Conservation (phyloP, 2,888 invertebrate species). For the Ophion obscuratus region DNA sequence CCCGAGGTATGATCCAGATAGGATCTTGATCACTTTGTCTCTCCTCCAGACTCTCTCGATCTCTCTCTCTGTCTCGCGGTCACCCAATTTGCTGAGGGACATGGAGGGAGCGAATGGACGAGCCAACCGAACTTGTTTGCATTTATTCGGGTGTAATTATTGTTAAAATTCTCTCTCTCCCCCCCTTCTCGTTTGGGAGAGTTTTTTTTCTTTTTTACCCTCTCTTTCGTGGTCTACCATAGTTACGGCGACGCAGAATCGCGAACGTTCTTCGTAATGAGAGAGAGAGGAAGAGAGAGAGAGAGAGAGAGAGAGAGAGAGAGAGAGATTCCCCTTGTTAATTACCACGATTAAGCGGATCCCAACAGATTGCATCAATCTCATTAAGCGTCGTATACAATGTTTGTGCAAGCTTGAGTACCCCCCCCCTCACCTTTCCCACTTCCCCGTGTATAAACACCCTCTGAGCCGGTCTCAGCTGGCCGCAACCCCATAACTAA, state of each 20-base stretch:
- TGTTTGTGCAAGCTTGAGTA: slow-evolving; percentile 73
- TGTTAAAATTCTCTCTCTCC: slow-evolving; percentile 25
- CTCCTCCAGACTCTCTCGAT: background rate
- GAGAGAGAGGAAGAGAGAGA: background rate
- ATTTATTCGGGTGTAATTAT: slow-evolving; percentile 42
- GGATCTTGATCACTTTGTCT: slow-evolving; percentile 37
- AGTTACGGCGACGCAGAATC: slow-evolving; percentile 17
- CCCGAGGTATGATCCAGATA: no score
- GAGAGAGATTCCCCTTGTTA: slow-evolving; percentile 68
- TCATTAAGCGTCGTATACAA: slow-evolving; percentile 78
- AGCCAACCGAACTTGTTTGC: slow-evolving; percentile 28
- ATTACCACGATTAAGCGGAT: slow-evolving; percentile 78
- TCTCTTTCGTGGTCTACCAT: slow-evolving; percentile 7
- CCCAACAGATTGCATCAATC: slow-evolving; percentile 79
- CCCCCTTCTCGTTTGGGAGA: no score
- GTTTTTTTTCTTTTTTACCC: background rate
- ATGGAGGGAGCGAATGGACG: slow-evolving; percentile 36
- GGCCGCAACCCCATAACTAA: slow-evolving; percentile 4
- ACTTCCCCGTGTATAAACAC: background rate
- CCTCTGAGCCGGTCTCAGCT: background rate
- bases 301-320: slow-evolving; percentile 1
- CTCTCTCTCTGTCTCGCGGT: slow-evolving; percentile 13
- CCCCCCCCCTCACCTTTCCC: background rate
- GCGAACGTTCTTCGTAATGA: slow-evolving; percentile 14
- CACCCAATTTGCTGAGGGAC: slow-evolving; percentile 29